Base-by-base conservation (phyloP, 64 coral and sea anemone genomes). In the Astreopora myriophthalma region DNA sequence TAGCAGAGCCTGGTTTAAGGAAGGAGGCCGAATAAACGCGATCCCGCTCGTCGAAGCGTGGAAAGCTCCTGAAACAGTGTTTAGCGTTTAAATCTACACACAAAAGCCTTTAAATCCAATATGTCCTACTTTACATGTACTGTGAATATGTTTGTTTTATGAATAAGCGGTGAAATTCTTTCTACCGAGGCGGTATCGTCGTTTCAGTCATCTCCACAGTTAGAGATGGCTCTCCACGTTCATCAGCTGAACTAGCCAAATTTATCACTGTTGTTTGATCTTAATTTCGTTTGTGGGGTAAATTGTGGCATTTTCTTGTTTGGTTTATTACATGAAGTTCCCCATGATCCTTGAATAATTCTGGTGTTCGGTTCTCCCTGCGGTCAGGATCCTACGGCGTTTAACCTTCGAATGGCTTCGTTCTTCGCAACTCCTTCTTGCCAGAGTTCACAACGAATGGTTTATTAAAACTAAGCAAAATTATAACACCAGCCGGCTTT, bases 101-200 rank as follows among this genome's bases (percentile, higher is more conserved):
- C 79, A 83, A 83, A 64, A 38, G 79, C 79, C 33, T 65, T 83
- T 83, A 61, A 83, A 83, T n/a, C 11, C 38, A 39, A 37, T 37
- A 83, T 65, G 12, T 82, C 51, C 79, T 34, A 30, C 48, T 63
- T 83, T 25, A 64, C 33, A 64, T 36, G 1, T 26, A 35, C 55
- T 17, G 8, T 64, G 52, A 38, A 83, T 26, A 26, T 62, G 20
- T 63, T 63, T 62, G 52, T 57, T 38, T 51, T 32, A 12, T 24
- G 27, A 51, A 14, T 64, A 34, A 63, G 11, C 32, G 22, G 33
- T 3, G 20, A 55, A 64, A 63, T 23, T n/a, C 9, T 60, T 22
- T 37, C 20, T n/a, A 33, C 34, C 1, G 10, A 34, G 23, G 26
- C 75, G 46, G 27, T 24, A 44, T 2, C 22, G 37, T 22, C 22